Evolutionary conservation across 2,888 invertebrate species (phyloP), one percentile per base, ranked within the genome.

Genomic region (Allolobophora icterica): DNA sequence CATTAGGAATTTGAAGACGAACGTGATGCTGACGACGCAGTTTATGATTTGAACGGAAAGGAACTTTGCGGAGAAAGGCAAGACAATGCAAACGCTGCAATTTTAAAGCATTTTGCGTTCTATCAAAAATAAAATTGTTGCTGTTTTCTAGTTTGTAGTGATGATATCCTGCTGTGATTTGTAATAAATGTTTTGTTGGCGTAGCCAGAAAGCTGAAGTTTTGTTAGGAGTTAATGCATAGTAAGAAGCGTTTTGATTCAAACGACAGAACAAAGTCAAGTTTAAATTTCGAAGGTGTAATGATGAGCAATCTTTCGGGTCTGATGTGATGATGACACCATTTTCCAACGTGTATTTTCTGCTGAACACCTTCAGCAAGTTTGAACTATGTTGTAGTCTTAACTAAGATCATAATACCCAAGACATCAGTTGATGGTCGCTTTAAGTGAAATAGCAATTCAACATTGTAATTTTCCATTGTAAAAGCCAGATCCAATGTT

Each of bases 1-100:
- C 30, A 30, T 34, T 83, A 93, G 98, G 99, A 99, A 96, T 99
- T 99, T 96, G 99, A 99, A 95, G 99, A 99, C 95, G 97, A 98
- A 92, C 96, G 98, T 95, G 99, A 99, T 96, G 99, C 99, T 90
- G 99, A 99, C 96, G 99, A 99, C 96, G 99, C 99, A 13, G 98
- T 99, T 0, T 99, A 99, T 96, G 99, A 99, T 96, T 96, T 99
- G 94, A 99, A 99, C 96, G 99, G 99, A 89, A 98, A 98, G 96
- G 99, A 99, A 94, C 96, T 99, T 93, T 96, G 98, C 92, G 99
- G 99, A 38, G 99, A 99, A 96, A 91, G 91, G 91, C 90, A 34
- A 17, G 30, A 35, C 21, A 87, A n/a, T 17, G 6, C 90, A n/a
- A 24, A 34, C 45, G 19, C 0, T 84, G 33, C 24, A 38, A 24